These are phyloP conservation scores for Cyclina sinensis DNA, from an alignment of 1,140 invertebrate genomes.

Conservation along the genomic window DNA sequence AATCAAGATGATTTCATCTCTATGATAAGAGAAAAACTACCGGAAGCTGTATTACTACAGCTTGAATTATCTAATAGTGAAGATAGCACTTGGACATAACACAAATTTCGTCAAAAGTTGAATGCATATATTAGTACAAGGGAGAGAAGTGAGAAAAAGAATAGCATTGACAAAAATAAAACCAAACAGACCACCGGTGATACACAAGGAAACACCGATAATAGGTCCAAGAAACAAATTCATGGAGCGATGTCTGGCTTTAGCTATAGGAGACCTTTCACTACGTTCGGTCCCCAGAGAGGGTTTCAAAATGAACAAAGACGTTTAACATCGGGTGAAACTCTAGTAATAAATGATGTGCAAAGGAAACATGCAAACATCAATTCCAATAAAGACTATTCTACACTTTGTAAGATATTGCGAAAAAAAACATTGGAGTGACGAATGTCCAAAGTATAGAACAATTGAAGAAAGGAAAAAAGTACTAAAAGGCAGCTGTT, in stretches of 20 bases:
- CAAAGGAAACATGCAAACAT: not conserved
- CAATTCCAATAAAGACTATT: not conserved
- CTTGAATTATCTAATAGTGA: constrained; percentile 7
- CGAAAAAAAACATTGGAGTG: constrained; percentile 26
- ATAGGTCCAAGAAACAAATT: not conserved
- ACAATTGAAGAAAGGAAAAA: constrained; percentile 36
- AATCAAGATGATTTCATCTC: constrained; percentile 21
- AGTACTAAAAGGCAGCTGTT: no score
- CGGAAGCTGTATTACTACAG: not conserved
- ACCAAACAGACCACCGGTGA: no score
- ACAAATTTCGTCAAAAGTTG: not conserved
- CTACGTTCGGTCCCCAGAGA: no score
- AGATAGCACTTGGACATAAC: no score
- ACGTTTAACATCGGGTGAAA: not conserved
- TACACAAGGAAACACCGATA: no score
- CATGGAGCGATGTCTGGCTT: not conserved
- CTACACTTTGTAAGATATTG: constrained; percentile 43
- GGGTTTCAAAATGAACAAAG: not conserved
- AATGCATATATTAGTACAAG: not conserved
- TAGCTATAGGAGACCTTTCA: not conserved
- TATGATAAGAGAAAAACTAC: constrained; percentile 10
- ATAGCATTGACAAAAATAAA: not conserved
- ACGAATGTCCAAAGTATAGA: constrained; percentile 7
- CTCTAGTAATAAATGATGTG: not conserved
- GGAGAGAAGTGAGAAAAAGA: no score